A percentile compares a stretch with the other conserved stretches of the same genome.
phyloP scores from a whole-genome alignment of 1,140 invertebrate genomes.

The Lasioglossum albipes region DNA sequence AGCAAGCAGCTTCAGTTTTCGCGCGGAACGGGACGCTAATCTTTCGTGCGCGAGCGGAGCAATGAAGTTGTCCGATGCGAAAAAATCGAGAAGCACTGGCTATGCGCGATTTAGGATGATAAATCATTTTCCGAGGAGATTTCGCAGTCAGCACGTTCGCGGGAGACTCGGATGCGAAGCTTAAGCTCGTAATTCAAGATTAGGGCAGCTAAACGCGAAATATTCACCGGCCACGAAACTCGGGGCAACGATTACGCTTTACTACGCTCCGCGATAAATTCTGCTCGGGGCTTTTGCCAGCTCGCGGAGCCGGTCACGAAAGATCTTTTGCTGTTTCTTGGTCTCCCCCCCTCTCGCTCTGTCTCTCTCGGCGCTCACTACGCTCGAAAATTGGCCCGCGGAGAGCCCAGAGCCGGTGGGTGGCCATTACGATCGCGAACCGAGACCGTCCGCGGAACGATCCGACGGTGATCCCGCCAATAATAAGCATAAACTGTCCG shows the following conservation, averaged over 20 bases:
- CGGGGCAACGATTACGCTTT: neutral
- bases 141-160: no score
- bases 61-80: no score
- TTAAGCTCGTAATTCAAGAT: neutral
- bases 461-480: slow-evolving; percentile 7
- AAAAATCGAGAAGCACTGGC: no score
- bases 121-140: no score
- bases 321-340: neutral
- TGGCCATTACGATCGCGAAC: neutral
- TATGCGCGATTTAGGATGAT: no score
- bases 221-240: neutral
- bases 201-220: neutral
- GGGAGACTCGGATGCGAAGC: neutral
- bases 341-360: neutral
- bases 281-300: neutral
- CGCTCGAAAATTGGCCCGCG: neutral
- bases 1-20: neutral
- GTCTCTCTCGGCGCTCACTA: no score
- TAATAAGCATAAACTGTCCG: slow-evolving; percentile 20
- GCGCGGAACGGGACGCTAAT: neutral
- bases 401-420: neutral
- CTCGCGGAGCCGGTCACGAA: neutral
- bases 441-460: neutral
- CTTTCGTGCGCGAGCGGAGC: no score
- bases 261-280: slow-evolving; percentile 19